phyloP scores from a whole-genome alignment of 1,140 invertebrate genomes.

The Zaprionus tsacasi region DNA sequence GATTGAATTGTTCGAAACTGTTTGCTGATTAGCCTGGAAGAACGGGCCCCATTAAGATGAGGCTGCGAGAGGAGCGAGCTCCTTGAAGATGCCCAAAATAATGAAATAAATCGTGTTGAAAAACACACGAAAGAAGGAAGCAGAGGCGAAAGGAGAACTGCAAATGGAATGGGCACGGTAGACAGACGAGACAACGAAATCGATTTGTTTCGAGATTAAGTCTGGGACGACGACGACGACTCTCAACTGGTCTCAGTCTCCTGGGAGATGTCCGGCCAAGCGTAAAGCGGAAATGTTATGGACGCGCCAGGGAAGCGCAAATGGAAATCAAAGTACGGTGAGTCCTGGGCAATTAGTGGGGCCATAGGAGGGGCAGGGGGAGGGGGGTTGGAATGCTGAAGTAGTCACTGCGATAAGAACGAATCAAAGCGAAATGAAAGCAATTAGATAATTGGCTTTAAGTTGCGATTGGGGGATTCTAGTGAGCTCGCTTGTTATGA shows the following conservation, averaged over 20 bases:
- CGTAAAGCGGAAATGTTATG: conserved; percentile 76
- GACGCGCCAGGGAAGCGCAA: conserved; percentile 62
- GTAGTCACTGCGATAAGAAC: conserved; percentile 48
- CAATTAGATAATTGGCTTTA: conserved; percentile 82
- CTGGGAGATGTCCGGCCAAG: conserved; percentile 51
- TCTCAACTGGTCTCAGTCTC: conserved; percentile 43
- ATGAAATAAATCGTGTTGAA: conserved; percentile 83
- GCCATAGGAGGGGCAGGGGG: conserved; percentile 3
- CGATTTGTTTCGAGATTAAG: conserved; percentile 84
- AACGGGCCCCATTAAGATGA: conserved; percentile 55
- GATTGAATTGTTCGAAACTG: conserved; percentile 72
- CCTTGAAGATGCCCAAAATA: conserved; percentile 54
- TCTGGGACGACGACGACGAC: conserved; percentile 65
- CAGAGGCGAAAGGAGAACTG: conserved; percentile 25
- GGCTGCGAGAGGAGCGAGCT: not conserved
- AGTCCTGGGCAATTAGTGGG: conserved; percentile 31
- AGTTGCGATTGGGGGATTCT: conserved; percentile 43
- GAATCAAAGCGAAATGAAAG: conserved; percentile 67
- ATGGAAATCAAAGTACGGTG: conserved; percentile 72
- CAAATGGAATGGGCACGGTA: not conserved
- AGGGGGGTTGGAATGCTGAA: not conserved
- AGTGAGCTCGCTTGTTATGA: conserved; percentile 19
- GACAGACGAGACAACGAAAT: conserved; percentile 70
- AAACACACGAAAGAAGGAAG: conserved; percentile 44
- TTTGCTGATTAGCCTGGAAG: conserved; percentile 64